Percentiles rank a stretch among this genome's conserved stretches.
Conservation (phyloP, 2,797 vertebrate genomes). For the Agapornis canus region DNA sequence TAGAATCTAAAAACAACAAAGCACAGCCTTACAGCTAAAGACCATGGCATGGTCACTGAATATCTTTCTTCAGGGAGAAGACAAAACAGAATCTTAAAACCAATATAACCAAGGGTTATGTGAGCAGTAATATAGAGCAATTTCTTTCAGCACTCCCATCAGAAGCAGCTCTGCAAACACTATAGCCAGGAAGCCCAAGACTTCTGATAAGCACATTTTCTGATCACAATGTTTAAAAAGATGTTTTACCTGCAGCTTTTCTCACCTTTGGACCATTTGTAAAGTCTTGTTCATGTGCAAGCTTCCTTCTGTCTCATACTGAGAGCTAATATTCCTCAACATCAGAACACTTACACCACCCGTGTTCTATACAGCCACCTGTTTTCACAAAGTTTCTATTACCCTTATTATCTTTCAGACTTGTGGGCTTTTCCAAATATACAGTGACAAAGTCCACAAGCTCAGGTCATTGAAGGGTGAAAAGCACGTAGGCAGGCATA, state of each 20-base stretch:
- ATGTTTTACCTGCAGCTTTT: background rate
- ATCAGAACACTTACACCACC: background rate
- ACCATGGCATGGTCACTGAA: background rate
- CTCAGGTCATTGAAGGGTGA: background rate
- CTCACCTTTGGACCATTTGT: background rate
- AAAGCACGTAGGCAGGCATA: background rate
- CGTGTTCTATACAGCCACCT: background rate
- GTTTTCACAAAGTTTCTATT: background rate
- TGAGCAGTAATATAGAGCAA: background rate
- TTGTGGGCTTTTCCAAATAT: background rate
- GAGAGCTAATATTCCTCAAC: background rate
- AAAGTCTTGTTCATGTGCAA: background rate
- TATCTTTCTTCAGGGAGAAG: background rate
- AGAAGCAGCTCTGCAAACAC: background rate
- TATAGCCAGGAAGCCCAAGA: background rate
- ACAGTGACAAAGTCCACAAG: background rate
- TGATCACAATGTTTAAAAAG: background rate
- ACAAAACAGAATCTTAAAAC: background rate
- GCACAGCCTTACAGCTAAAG: background rate
- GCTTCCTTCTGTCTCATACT: background rate
- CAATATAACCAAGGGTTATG: background rate
- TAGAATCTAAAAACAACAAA: background rate
- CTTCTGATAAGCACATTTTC: background rate
- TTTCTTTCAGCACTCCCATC: background rate
- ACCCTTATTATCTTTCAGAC: background rate